A percentile compares a stretch with the other conserved stretches of the same genome.
phyloP scores from a whole-genome alignment of 2,888 invertebrate genomes.

The Osmoderma eremita region DNA sequence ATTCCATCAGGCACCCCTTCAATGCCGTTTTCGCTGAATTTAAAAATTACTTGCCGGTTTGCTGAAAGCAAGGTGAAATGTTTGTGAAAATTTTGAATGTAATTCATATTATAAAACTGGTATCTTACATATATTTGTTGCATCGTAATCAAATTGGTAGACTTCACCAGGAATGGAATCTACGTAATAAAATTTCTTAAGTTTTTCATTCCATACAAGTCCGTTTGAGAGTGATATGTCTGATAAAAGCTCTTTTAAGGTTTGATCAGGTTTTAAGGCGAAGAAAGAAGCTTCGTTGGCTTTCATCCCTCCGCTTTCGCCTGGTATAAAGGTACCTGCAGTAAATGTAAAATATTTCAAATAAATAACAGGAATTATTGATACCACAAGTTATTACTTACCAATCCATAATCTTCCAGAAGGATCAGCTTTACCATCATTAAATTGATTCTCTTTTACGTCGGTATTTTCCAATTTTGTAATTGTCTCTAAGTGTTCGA shows the following conservation, averaged over 20 bases:
- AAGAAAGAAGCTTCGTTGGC: conserved; percentile 36
- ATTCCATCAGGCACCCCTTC: conserved; percentile 74
- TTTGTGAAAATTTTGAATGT: neutral
- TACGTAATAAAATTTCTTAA: conserved; percentile 78
- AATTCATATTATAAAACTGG: neutral
- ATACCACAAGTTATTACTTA: conserved; percentile 7
- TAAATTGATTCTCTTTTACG: conserved; percentile 55
- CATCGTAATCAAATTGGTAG: conserved; percentile 75
- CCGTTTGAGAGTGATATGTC: conserved; percentile 69
- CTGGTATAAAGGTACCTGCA: conserved; percentile 13
- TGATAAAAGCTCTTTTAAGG: conserved; percentile 48
- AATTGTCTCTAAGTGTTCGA: conserved; percentile 64
- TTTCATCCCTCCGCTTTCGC: neutral
- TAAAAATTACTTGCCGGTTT: conserved; percentile 70
- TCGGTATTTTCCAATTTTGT: conserved; percentile 68
- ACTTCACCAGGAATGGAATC: conserved; percentile 74
- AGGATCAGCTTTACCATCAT: conserved; percentile 81
- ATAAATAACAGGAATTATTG: neutral
- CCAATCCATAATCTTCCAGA: conserved; percentile 73
- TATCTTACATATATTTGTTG: neutral
- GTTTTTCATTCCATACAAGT: conserved; percentile 75
- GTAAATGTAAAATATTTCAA: no score
- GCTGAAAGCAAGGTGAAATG: conserved; percentile 61
- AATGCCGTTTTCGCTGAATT: conserved; percentile 63
- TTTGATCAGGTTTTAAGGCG: conserved; percentile 24